A percentile compares a stretch with the other conserved stretches of the same genome.
Evolutionary conservation across 2,888 invertebrate genomes (phyloP).

Genomic region (Morpho achilles): DNA sequence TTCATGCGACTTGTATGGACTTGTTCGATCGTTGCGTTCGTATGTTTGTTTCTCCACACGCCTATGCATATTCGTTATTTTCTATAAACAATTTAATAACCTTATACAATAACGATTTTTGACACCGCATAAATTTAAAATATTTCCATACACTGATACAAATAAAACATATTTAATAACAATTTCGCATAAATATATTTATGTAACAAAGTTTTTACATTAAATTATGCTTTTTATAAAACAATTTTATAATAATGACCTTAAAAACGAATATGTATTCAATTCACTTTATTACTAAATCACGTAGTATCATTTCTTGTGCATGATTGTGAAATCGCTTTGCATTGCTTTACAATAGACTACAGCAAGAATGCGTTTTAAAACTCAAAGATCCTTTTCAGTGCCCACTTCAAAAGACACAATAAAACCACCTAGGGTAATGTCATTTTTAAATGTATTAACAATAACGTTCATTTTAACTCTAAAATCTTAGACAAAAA

Average conservation of each 20-base stretch:
- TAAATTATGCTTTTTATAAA: background rate
- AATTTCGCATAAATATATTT: too few species aligned
- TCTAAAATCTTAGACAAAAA: too few species aligned
- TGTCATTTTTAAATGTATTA: background rate
- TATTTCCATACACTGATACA: too few species aligned
- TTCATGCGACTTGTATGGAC: slow-evolving; percentile 54
- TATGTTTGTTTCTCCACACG: slow-evolving; percentile 26
- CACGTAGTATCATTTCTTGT: slow-evolving; percentile 22
- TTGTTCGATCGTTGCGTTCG: slow-evolving; percentile 52
- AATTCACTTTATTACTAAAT: slow-evolving; percentile 24
- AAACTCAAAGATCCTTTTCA: slow-evolving; percentile 95
- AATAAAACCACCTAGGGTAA: slow-evolving; percentile 74
- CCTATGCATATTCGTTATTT: slow-evolving; percentile 27
- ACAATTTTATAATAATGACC: background rate
- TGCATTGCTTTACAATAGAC: slow-evolving; percentile 50
- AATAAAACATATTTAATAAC: too few species aligned
- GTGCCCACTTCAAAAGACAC: slow-evolving; percentile 93
- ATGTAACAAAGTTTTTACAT: background rate
- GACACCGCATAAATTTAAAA: too few species aligned
- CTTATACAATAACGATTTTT: too few species aligned
- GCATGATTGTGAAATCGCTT: slow-evolving; percentile 28
- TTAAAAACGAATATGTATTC: slow-evolving; percentile 37
- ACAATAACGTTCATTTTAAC: background rate
- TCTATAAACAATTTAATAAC: too few species aligned
- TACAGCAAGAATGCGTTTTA: slow-evolving; percentile 89